Conservation (phyloP, 2,113 vertebrate species). For the Marmota flaviventris region DNA sequence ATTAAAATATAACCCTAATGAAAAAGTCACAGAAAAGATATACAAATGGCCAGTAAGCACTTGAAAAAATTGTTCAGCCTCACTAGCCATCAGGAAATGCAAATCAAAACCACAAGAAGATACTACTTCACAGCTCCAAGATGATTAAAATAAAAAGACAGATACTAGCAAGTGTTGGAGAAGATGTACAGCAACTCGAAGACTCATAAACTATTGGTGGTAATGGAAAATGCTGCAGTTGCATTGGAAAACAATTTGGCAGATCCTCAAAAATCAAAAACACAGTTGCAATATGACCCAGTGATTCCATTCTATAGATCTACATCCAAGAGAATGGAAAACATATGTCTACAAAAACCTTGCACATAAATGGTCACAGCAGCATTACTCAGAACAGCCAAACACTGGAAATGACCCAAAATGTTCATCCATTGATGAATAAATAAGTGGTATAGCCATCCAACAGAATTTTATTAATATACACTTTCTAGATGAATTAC, state of each 20-base stretch:
- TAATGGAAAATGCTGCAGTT: background rate
- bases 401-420: background rate
- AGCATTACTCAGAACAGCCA: background rate
- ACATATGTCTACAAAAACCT: background rate
- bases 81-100: background rate
- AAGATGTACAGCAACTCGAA: background rate
- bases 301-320: conserved; percentile 6
- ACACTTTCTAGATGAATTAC: conserved; percentile 10
- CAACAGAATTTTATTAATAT: background rate
- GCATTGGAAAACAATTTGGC: background rate
- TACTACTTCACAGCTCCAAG: background rate
- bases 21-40: conserved; percentile 32
- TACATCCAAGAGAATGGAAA: background rate
- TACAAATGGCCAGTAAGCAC: background rate
- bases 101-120: conserved; percentile 31
- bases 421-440: background rate
- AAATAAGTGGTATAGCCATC: background rate
- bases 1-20: conserved; percentile 11
- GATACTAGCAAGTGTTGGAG: background rate
- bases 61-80: background rate
- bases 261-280: conserved; percentile 45
- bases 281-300: background rate
- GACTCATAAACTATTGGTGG: background rate
- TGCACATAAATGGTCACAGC: background rate
- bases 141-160: conserved; percentile 45